Conservation (phyloP, 1,140 invertebrate genomes). For the Ceratitis capitata region DNA sequence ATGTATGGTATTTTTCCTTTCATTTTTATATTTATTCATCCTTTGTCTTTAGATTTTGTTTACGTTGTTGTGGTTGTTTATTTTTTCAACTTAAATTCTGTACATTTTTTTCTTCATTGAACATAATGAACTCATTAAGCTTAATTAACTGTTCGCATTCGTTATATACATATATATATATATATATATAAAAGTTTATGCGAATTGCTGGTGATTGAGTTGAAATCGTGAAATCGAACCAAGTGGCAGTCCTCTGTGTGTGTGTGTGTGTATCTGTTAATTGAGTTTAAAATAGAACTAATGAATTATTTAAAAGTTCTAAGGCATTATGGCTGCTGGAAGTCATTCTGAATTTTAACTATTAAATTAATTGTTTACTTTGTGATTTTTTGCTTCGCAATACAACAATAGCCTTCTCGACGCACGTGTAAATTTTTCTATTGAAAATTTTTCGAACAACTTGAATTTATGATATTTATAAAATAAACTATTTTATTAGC, state of each 20-base stretch:
- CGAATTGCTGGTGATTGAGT: not conserved
- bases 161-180: not conserved
- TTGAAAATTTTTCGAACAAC: no score
- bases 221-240: not conserved
- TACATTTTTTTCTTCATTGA: not conserved
- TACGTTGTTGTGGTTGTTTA: not conserved
- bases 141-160: not conserved
- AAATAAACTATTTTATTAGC: not conserved
- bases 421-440: not conserved
- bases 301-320: constrained; percentile 15
- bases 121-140: constrained; percentile 37
- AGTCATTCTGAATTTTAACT: not conserved
- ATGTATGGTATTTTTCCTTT: constrained; percentile 4
- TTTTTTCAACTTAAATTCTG: not conserved
- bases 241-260: not conserved
- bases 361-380: not conserved
- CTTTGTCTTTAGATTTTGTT: not conserved
- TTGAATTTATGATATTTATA: no score
- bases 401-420: not conserved
- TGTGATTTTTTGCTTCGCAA: no score
- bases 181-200: not conserved
- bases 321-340: not conserved
- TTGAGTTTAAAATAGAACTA: not conserved
- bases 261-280: not conserved
- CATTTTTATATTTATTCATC: not conserved